phyloP scores from a whole-genome alignment of 2,113 vertebrate genomes.

The Mesoclemmys tuberculata region DNA sequence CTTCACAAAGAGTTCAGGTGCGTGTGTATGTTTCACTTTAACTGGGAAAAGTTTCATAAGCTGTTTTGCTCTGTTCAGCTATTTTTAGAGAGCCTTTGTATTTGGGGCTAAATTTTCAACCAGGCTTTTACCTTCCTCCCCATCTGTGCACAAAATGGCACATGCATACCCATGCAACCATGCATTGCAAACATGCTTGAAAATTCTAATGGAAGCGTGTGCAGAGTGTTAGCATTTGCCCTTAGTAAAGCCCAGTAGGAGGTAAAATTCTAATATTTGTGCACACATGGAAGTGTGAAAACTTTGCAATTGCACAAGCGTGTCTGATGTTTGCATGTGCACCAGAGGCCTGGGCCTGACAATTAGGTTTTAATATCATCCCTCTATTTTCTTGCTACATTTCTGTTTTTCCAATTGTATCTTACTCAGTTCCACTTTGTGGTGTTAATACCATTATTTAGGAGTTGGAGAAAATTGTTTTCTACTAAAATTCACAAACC shows the following conservation, averaged over 20 bases:
- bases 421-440: neutral
- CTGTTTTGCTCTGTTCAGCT: neutral
- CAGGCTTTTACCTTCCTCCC: neutral
- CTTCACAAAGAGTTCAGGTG: slow-evolving; percentile 72
- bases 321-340: no score
- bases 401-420: neutral
- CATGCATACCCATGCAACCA: no score
- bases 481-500: no score
- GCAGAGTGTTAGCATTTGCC: neutral
- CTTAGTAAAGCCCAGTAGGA: neutral
- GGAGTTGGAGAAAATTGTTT: neutral
- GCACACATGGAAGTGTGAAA: neutral
- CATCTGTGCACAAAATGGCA: neutral
- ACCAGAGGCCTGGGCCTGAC: neutral
- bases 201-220: neutral
- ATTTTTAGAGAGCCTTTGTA: neutral
- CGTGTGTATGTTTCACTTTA: neutral
- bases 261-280: neutral
- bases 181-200: neutral
- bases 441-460: neutral
- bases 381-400: neutral
- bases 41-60: neutral
- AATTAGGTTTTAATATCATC: neutral
- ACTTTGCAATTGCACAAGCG: neutral
- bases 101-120: neutral